Evolutionary conservation across 2,797 vertebrate species (phyloP).

Genomic region (Myotis pilosus): DNA sequence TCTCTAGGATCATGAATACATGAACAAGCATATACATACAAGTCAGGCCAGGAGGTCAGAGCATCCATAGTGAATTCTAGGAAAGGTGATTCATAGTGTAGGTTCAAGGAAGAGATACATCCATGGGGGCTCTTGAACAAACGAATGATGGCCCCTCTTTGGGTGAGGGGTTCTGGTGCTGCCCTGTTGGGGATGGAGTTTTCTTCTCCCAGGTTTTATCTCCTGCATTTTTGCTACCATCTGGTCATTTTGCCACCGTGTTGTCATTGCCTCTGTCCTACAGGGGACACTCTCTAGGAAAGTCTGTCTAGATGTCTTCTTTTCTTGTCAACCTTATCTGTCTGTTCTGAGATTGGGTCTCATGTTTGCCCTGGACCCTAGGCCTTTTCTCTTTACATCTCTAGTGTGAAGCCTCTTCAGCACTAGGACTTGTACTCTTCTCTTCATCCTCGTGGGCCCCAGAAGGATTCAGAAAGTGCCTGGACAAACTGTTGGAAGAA

Average conservation of each 20-base stretch:
- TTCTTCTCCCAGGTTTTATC: neutral
- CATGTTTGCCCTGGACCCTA: neutral
- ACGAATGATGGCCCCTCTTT: neutral
- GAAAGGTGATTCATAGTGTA: neutral
- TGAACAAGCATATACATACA: neutral
- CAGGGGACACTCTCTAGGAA: neutral
- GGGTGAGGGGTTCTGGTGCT: neutral
- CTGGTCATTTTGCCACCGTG: neutral
- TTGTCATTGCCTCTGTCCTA: neutral
- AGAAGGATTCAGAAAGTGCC: neutral
- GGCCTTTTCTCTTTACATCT: neutral
- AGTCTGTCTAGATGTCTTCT: neutral
- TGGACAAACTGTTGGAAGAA: neutral
- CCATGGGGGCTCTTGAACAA: neutral
- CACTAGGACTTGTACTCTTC: neutral
- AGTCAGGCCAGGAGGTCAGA: neutral
- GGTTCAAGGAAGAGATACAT: neutral
- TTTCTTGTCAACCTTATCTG: neutral
- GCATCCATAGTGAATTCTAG: constrained; percentile 16
- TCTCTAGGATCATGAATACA: neutral
- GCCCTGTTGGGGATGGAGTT: neutral
- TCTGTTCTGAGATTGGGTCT: neutral
- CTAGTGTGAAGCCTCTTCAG: neutral
- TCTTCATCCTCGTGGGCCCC: neutral
- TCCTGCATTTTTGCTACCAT: neutral